Conservation (phyloP, 2,113 vertebrate genomes). For the Xiphorhynchus elegans region DNA sequence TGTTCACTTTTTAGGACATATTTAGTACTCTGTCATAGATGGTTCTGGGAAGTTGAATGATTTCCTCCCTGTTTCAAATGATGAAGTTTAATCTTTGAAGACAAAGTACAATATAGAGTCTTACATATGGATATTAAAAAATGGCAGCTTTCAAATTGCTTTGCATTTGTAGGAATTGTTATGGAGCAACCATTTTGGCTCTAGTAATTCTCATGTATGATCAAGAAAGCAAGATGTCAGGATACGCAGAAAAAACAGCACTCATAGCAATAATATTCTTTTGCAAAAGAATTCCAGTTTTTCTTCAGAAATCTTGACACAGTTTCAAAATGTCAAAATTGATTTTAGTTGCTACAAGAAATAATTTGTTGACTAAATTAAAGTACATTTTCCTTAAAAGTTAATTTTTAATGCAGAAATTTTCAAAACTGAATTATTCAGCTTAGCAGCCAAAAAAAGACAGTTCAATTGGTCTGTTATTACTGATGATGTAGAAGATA, state of each 20-base stretch:
- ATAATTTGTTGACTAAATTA: neutral
- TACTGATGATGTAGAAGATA: neutral
- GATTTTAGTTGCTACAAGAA: neutral
- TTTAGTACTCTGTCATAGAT: neutral
- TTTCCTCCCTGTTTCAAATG: neutral
- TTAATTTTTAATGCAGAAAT: neutral
- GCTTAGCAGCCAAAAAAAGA: neutral
- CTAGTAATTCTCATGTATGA: accelerated
- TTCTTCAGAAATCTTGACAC: neutral
- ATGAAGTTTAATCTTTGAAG: neutral
- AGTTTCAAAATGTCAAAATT: neutral
- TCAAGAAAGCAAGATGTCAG: neutral
- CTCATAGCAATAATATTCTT: neutral
- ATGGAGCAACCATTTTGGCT: neutral
- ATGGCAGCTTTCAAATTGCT: neutral
- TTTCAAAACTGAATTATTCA: neutral
- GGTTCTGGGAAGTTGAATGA: neutral
- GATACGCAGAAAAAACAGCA: neutral
- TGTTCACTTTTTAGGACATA: neutral
- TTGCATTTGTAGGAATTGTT: neutral
- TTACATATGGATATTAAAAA: neutral
- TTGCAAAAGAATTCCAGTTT: neutral
- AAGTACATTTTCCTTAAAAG: neutral
- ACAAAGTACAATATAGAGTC: accelerated
- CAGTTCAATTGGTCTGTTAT: neutral